Evolutionary conservation across 2,888 invertebrate species (phyloP), one percentile per base, ranked within the genome.

Genomic region (Caenorhabditis drosophilae): DNA sequence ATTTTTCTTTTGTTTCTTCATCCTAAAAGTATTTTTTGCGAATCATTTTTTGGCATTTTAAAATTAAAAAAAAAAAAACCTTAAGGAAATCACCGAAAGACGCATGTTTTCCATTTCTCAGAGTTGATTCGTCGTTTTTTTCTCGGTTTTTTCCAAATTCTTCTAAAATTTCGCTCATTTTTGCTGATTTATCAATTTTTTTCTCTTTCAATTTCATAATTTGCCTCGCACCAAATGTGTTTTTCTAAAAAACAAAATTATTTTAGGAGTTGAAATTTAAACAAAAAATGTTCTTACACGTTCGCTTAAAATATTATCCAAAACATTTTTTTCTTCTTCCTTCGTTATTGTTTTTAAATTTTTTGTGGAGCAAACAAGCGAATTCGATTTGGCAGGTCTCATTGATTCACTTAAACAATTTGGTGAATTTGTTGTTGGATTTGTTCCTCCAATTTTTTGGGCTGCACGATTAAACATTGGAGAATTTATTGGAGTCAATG

Each of bases 21-120:
- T 54, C 56, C 35, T n/a, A n/a, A n/a, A n/a, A n/a, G n/a, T n/a
- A n/a, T n/a, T n/a, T n/a, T n/a, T n/a, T n/a, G n/a, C n/a, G n/a
- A n/a, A n/a, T n/a, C n/a, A n/a, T n/a, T n/a, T n/a, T n/a, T n/a
- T n/a, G n/a, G n/a, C n/a, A n/a, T n/a, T n/a, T n/a, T n/a, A n/a
- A n/a, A n/a, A n/a, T n/a, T n/a, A n/a, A n/a, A n/a, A n/a, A n/a
- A n/a, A n/a, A n/a, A n/a, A n/a, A n/a, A n/a, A 45, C 53, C 36
- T 55, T 53, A 35, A 70, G 52, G 42, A 70, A 70, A n/a, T 57
- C 59, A 16, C 67, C 57, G 45, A 70, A 66, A 44, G 61, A 61
- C 4, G 51, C 45, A 40, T 56, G 62, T 38, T 49, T 48, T 11
- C 40, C 18, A n/a, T 36, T n/a, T n/a, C n/a, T n/a, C n/a, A n/a